Evolutionary conservation across 2,888 invertebrate genomes (phyloP).

Genomic region (Gryllus longicercus): DNA sequence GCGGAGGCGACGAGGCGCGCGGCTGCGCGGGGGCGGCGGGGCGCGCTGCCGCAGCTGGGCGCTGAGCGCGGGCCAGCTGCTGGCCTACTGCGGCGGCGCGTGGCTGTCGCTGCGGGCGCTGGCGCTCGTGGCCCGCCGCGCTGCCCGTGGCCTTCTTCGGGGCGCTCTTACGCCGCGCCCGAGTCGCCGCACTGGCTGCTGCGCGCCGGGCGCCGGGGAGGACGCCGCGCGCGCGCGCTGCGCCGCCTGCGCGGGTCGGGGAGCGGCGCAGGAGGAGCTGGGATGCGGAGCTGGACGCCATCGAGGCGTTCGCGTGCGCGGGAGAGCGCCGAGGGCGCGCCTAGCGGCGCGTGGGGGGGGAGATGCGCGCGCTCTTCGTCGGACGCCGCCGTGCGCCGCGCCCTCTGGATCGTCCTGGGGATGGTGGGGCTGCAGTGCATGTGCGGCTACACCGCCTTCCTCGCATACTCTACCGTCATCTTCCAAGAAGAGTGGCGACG

Average conservation of each 20-base stretch:
- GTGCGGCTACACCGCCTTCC: neutral
- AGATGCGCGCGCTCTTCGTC: neutral
- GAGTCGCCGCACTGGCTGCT: slow-evolving; percentile 17
- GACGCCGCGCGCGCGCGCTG: neutral
- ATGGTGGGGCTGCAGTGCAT: neutral
- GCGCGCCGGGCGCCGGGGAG: neutral
- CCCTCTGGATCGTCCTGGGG: neutral
- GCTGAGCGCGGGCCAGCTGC: neutral
- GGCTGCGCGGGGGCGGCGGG: neutral
- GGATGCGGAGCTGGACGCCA: neutral
- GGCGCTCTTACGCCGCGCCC: neutral
- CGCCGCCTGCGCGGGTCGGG: neutral
- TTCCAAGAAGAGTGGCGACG: neutral
- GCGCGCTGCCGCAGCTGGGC: slow-evolving; percentile 5
- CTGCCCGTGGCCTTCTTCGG: neutral
- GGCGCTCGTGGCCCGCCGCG: neutral
- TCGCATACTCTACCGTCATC: neutral
- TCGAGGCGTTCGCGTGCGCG: neutral
- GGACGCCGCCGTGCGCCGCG: neutral
- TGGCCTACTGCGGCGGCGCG: neutral
- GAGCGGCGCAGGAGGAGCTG: neutral
- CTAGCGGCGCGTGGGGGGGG: neutral
- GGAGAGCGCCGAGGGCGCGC: neutral
- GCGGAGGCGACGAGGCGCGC: neutral
- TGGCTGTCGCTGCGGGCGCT: neutral